These are phyloP conservation scores for Tetheella fluctuosa DNA, from an alignment of 2,888 invertebrate species.

Conservation along the genomic window DNA sequence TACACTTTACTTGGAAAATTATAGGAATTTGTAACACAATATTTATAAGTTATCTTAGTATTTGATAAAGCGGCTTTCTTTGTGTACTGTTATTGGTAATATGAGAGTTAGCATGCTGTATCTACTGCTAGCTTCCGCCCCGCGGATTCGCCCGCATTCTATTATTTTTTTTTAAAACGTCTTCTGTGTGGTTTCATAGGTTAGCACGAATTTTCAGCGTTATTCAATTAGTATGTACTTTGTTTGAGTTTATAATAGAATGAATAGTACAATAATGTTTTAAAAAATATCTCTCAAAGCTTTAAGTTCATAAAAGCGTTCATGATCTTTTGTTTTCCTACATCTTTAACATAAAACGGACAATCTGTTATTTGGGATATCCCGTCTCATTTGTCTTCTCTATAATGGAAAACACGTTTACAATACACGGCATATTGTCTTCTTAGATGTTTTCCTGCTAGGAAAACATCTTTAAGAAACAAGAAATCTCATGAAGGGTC, in stretches of 20 bases:
- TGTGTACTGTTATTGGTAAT: slow-evolving; percentile 1
- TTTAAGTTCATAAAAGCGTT: no score
- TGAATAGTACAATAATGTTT: no score
- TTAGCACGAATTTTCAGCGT: no score
- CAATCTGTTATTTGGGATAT: background rate
- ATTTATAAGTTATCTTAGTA: slow-evolving; percentile 14
- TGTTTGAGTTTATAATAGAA: no score
- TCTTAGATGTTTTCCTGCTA: background rate
- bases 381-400: background rate
- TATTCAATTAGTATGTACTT: no score
- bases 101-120: slow-evolving; percentile 4
- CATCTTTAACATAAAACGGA: background rate
- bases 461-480: background rate
- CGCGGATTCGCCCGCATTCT: background rate
- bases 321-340: background rate
- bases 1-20: slow-evolving; percentile 57
- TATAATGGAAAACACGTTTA: background rate
- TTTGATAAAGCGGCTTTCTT: slow-evolving; percentile 12
- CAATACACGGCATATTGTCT: background rate
- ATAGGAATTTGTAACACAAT: slow-evolving; percentile 54
- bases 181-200: background rate
- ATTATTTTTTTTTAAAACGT: no score
- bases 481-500: no score
- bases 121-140: background rate
- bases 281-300: no score